phyloP scores from a whole-genome alignment of 2,113 vertebrate genomes.

The Prinia subflava region DNA sequence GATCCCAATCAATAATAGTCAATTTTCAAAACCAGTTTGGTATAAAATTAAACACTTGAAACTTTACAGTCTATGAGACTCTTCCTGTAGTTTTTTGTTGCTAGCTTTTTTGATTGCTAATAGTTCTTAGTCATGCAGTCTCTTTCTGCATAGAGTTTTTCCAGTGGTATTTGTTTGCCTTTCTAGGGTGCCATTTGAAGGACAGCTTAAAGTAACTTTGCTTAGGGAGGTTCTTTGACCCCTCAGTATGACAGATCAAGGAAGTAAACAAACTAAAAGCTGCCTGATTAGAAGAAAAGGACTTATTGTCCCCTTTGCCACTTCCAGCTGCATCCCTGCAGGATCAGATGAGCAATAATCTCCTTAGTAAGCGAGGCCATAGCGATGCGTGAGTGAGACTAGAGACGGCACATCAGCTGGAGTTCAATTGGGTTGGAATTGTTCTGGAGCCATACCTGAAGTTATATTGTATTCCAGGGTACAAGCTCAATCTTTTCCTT shows the following conservation, averaged over 20 bases:
- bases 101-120: neutral
- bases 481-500: neutral
- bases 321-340: neutral
- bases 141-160: neutral
- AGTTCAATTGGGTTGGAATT: neutral
- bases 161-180: neutral
- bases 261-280: neutral
- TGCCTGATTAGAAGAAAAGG: neutral
- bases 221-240: neutral
- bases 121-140: neutral
- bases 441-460: neutral
- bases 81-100: neutral
- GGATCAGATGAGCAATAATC: neutral
- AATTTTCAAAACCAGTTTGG: neutral
- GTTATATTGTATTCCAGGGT: neutral
- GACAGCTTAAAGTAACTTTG: neutral
- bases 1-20: neutral
- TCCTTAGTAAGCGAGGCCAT: neutral
- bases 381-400: neutral
- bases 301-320: neutral
- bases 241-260: neutral
- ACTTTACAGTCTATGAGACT: neutral
- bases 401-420: neutral
- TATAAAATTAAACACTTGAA: neutral
- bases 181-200: neutral